These are phyloP conservation scores for Polyergus mexicanus DNA, from an alignment of 1,140 invertebrate species.

Conservation along the genomic window DNA sequence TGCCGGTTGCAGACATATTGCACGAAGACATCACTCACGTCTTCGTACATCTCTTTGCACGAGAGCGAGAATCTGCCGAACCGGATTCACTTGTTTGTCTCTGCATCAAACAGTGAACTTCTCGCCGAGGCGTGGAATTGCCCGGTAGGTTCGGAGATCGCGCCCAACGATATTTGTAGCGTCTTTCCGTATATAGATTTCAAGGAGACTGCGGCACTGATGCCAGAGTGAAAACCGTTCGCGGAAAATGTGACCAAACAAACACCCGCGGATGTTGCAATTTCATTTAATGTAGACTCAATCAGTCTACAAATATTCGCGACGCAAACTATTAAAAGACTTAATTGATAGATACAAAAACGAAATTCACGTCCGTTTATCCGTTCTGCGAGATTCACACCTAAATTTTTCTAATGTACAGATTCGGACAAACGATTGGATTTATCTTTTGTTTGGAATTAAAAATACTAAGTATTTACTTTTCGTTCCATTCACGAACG, in stretches of 20 bases:
- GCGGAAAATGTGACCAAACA: not conserved
- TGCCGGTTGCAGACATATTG: constrained; percentile 75
- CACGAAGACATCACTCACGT: constrained; percentile 74
- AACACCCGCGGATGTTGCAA: not conserved
- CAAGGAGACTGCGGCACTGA: not conserved
- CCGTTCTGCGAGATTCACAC: not conserved
- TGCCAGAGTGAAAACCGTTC: not conserved
- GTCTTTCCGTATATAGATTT: constrained; percentile 71
- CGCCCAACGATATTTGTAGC: constrained; percentile 65
- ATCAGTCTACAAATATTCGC: not conserved
- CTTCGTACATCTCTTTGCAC: constrained; percentile 72
- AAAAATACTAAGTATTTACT: not conserved
- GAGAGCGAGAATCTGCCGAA: constrained; percentile 73
- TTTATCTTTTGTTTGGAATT: not conserved
- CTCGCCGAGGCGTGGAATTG: constrained; percentile 74
- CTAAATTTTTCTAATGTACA: not conserved
- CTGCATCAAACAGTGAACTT: constrained; percentile 66
- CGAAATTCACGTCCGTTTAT: not conserved
- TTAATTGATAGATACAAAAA: constrained; percentile 2
- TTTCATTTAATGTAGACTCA: not conserved
- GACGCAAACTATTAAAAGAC: not conserved
- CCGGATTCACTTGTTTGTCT: constrained; percentile 71
- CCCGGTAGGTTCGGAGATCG: constrained; percentile 69
- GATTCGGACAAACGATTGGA: not conserved
- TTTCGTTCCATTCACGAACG: not conserved